These are phyloP conservation scores for Phrynocephalus versicolor DNA, from an alignment of 2,113 vertebrate species.

Conservation along the genomic window DNA sequence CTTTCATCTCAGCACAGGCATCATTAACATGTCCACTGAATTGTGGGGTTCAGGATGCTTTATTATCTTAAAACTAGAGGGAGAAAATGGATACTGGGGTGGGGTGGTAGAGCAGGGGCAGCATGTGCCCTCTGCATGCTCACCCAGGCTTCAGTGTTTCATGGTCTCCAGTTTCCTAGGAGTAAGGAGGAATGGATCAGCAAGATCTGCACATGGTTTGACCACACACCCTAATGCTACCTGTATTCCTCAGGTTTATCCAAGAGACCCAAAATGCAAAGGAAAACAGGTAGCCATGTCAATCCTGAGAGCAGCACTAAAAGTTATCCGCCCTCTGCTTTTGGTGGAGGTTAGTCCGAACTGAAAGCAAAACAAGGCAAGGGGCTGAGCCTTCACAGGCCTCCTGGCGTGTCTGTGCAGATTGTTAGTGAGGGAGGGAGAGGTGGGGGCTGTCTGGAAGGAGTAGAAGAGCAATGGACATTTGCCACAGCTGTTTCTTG, in stretches of 20 bases:
- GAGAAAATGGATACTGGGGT: no score
- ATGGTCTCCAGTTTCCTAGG: no score
- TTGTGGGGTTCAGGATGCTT: no score
- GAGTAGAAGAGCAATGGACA: constrained; percentile 59
- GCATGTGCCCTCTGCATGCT: no score
- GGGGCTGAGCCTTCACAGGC: constrained; percentile 83
- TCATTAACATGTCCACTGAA: no score
- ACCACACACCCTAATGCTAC: no score
- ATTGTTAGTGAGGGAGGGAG: not conserved
- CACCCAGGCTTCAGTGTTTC: no score
- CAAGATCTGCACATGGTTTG: no score
- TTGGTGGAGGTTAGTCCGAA: constrained; percentile 79
- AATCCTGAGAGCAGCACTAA: constrained; percentile 79
- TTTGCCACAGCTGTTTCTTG: constrained; percentile 67
- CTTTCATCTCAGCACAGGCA: no score
- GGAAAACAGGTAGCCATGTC: constrained; percentile 75
- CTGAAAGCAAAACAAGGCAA: constrained; percentile 97
- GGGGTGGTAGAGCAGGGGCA: no score
- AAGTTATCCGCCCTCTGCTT: constrained; percentile 78
- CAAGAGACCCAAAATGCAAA: constrained; percentile 72
- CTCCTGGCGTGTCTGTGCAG: constrained; percentile 74
- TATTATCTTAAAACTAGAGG: no score
- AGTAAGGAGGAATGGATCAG: no score
- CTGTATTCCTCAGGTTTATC: constrained; percentile 74
- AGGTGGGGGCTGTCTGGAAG: not conserved